A percentile compares a stretch with the other conserved stretches of the same genome.
Conservation (phyloP, 2,888 invertebrate genomes). For the Epistrophe eligans region DNA sequence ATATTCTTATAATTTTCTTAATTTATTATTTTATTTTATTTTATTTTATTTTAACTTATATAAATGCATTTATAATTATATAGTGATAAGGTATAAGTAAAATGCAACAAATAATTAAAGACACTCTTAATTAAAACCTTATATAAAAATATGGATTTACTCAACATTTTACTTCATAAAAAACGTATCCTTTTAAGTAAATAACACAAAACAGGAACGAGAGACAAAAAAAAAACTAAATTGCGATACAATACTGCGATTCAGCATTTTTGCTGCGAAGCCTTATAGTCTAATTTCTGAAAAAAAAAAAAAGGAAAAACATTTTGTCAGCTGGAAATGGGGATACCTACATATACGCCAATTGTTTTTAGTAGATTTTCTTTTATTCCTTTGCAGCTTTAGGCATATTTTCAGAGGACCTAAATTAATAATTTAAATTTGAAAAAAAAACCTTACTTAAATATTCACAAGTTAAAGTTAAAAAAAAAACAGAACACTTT, state of each 20-base stretch:
- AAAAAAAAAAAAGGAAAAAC: neutral
- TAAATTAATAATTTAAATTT: constrained; percentile 23
- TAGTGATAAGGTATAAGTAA: constrained; percentile 22
- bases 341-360: constrained; percentile 18
- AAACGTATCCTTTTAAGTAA: neutral
- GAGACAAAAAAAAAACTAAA: neutral
- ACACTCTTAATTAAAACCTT: neutral
- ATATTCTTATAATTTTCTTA: neutral
- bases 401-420: constrained; percentile 51
- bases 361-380: constrained; percentile 32
- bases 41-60: neutral
- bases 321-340: constrained; percentile 30
- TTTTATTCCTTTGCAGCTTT: constrained; percentile 67
- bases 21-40: constrained; percentile 6
- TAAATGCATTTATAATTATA: neutral
- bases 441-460: constrained; percentile 19
- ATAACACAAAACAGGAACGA: neutral
- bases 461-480: constrained; percentile 35
- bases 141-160: neutral
- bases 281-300: neutral
- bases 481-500: constrained; percentile 12
- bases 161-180: neutral
- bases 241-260: neutral
- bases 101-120: neutral
- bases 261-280: neutral